Evolutionary conservation across 2,888 invertebrate species (phyloP), one percentile per base, ranked within the genome.

Genomic region (Limnephilus marmoratus): DNA sequence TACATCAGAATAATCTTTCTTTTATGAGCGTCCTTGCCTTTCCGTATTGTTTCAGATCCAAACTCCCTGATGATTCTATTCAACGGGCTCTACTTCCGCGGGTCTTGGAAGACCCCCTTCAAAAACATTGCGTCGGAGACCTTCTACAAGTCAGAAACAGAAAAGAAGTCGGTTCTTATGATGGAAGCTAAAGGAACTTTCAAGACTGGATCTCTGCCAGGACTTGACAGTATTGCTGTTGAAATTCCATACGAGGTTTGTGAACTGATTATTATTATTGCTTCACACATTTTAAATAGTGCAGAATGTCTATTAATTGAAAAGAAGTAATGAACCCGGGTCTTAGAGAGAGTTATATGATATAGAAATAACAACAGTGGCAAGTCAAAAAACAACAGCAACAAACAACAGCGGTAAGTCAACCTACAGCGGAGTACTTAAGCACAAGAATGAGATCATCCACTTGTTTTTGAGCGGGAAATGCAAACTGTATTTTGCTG

Each of bases 51-150:
- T 41, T 49, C 95, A 82, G 94, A 95, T 87, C 94, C 96, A 0
- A 96, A 97, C 82, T 97, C 97, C 0, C 95, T 97, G 94, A 96
- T 98, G 95, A 95, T 98, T 68, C 95, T 98, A 88, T 97, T 98
- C 94, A 98, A 98, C 94, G 98, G 97, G 0, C 96, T 98, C 94
- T 98, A 97, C 95, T 98, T 98, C 96, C 97, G 97, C 93, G 98
- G 98, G n/a, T 96, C 96, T 18, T 98, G 98, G 98, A 96, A 97
- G 93, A 96, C 96, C 45, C 96, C 97, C 0, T 98, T 98, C 94
- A 96, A 97, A 93, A 94, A 95, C 29, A 95, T 96, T 2, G 95
- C 95, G 90, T 94, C 95, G 2, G 96, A 97, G 81, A 96, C 97
- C 93, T 98, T 98, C 95, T 96, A 97, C 94, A 96, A 96, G 92